Percentiles rank a stretch among this genome's conserved stretches.
Conservation (phyloP, 2,797 vertebrate species). For the Benthosema pterotum region DNA sequence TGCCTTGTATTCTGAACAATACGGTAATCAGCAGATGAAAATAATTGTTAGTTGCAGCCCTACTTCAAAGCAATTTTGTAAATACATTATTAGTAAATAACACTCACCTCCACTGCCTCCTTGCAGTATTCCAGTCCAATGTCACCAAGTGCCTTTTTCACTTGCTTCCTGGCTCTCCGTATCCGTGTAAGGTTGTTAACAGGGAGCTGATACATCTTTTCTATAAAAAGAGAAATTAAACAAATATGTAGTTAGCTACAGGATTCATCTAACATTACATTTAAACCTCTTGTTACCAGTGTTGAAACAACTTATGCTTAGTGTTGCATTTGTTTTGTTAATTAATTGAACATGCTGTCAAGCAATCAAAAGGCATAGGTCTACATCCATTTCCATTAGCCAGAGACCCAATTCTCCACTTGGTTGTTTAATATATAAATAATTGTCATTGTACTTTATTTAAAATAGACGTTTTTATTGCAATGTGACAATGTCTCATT, state of each 20-base stretch:
- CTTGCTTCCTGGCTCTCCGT: conserved; percentile 97
- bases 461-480: too few species aligned
- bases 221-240: conserved; percentile 59
- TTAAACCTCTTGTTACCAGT: background rate
- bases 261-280: background rate
- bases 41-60: too few species aligned
- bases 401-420: conserved; percentile 10
- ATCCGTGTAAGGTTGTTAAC: conserved; percentile 98
- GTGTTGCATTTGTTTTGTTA: background rate
- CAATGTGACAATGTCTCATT: too few species aligned
- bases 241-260: background rate
- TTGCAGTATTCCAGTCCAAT: conserved; percentile 98
- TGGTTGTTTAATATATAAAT: background rate
- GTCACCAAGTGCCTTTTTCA: conserved; percentile 95
- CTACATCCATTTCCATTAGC: background rate
- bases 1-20: too few species aligned
- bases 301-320: background rate
- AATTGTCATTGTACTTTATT: background rate
- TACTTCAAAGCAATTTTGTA: too few species aligned
- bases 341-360: background rate
- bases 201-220: conserved; percentile 98
- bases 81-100: background rate
- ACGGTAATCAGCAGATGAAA: too few species aligned
- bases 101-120: conserved; percentile 93
- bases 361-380: too few species aligned